Evolutionary conservation across 2,888 invertebrate genomes (phyloP), one percentile per base, ranked within the genome.

Genomic region (Andrena bucephala): DNA sequence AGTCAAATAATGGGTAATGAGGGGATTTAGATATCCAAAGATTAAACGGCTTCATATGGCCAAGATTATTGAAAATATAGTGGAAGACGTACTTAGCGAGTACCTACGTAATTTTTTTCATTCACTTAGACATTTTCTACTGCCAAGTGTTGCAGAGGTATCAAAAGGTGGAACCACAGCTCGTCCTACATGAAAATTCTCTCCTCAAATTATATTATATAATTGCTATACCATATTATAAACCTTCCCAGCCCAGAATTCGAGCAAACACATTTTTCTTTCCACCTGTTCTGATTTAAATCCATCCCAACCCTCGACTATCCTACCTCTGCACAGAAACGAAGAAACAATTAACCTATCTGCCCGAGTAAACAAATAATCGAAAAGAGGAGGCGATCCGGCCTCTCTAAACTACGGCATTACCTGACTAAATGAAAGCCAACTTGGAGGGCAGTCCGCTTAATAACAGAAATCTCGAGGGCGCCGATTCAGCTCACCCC

Each of bases 391-490:
- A 31, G 24, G 1, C 20, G 60, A 36, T 8, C 24, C 29, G 13
- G 77, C 48, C 54, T 27, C 42, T 48, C 33, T 48, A 71, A 57
- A 50, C 62, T 6, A 20, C 27, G 16, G 62, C 60, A 77, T 81
- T 81, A 73, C 65, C 77, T 60, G 83, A 84, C 83, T 84, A 83
- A 84, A 85, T 84, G 84, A 85, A 85, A 85, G 66, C 70, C 80
- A 84, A 84, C 20, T 73, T 73, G 52, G 63, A 70, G 77, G 81
- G 67, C 77, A 80, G 79, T 84, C 63, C 63, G 84, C 84, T 85
- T 85, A 83, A 85, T 80, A 85, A 84, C 73, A 72, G 80, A 81
- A 80, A 84, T 76, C 79, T 80, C 73, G 73, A 84, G 84, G 83
- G 83, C 74, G 86, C 77, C 86, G 87, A 87, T 87, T 87, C 81